Conservation (phyloP, 2,113 vertebrate genomes). For the Cavia porcellus region DNA sequence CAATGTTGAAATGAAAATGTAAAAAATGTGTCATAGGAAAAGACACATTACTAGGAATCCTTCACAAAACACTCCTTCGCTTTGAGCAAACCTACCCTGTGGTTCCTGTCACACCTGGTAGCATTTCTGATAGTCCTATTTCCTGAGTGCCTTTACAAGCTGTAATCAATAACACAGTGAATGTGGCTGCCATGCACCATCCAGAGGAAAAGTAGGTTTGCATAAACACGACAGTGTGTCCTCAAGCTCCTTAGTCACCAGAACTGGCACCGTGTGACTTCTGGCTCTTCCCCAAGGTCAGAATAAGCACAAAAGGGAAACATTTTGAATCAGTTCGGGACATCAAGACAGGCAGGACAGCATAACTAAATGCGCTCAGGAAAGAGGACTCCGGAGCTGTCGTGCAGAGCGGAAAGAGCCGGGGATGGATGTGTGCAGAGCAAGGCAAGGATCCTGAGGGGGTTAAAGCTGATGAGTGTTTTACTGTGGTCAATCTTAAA, state of each 20-base stretch:
- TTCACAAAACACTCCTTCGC: not conserved
- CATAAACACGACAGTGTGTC: not conserved
- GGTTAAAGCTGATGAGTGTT: not conserved
- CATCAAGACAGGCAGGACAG: not conserved
- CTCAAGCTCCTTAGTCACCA: not conserved
- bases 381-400: not conserved
- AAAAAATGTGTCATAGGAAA: not conserved
- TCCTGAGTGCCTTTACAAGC: not conserved
- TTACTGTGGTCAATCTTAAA: not conserved
- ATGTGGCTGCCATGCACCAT: not conserved
- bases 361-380: not conserved
- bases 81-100: not conserved
- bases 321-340: not conserved
- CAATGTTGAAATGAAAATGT: not conserved
- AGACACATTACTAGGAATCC: not conserved
- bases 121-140: not conserved
- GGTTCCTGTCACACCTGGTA: not conserved
- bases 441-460: not conserved
- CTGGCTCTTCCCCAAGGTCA: not conserved
- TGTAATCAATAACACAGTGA: not conserved
- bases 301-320: not conserved
- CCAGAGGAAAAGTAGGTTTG: not conserved
- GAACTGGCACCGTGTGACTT: not conserved
- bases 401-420: too few relatives aligned
- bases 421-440: not conserved